Conservation (phyloP, 2,797 vertebrate species). For the Philypnodon macrostomus region DNA sequence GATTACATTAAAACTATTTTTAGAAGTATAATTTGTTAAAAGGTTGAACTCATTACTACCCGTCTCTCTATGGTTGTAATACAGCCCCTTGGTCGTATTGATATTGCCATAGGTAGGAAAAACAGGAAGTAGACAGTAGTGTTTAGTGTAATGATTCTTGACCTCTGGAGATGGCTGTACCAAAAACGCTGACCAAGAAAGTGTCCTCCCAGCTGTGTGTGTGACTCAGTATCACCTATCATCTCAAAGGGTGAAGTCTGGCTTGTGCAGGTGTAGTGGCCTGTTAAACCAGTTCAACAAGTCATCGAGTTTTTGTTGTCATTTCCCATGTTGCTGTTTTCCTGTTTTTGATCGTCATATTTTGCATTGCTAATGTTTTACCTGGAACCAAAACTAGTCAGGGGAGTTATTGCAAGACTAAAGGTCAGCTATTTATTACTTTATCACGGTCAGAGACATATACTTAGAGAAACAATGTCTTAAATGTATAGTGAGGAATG, state of each 20-base stretch:
- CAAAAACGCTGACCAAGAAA: conserved; percentile 64
- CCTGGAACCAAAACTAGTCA: conserved; percentile 16
- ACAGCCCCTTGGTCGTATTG: neutral
- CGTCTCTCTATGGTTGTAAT: neutral
- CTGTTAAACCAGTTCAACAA: conserved; percentile 63
- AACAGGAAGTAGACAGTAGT: conserved; percentile 13
- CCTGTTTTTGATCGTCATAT: conserved; percentile 13
- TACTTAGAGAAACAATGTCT: neutral
- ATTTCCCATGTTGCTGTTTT: conserved; percentile 12
- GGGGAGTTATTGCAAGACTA: conserved; percentile 23
- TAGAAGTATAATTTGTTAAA: too few species aligned
- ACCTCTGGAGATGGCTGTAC: conserved; percentile 56
- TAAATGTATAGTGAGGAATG: neutral
- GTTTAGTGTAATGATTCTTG: conserved; percentile 33
- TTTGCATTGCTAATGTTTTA: conserved; percentile 25
- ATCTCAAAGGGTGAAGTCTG: conserved; percentile 52
- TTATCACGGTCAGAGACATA: neutral
- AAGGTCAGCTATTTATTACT: conserved; percentile 14
- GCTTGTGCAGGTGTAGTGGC: conserved; percentile 55
- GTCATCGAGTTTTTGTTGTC: conserved; percentile 48
- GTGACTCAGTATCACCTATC: conserved; percentile 44
- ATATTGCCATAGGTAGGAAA: conserved; percentile 14
- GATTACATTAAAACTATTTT: too few species aligned
- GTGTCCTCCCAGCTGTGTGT: conserved; percentile 20
- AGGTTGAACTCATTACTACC: too few species aligned